These are phyloP conservation scores for Ganaspis brasiliensis DNA, from an alignment of 2,888 invertebrate species.

Conservation along the genomic window DNA sequence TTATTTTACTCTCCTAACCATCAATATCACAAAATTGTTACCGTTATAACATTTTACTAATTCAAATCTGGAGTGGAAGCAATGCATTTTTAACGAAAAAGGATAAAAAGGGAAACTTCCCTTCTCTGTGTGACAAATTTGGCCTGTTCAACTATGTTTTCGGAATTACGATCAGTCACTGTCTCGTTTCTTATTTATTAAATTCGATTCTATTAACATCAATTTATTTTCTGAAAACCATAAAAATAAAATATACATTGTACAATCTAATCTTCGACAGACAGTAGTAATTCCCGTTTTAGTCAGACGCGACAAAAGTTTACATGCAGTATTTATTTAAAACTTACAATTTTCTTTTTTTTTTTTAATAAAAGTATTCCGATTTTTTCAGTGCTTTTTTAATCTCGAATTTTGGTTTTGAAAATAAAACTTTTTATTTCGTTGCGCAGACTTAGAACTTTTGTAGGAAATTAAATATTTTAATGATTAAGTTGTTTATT, in stretches of 20 bases:
- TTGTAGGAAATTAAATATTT: too few relatives aligned
- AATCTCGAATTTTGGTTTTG: too few relatives aligned
- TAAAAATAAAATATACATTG: not conserved
- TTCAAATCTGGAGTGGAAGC: not conserved
- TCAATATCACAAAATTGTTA: too few relatives aligned
- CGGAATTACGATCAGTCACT: constrained; percentile 11
- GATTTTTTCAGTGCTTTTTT: too few relatives aligned
- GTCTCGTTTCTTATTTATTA: constrained; percentile 35
- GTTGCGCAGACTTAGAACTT: too few relatives aligned
- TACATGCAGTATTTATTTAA: constrained; percentile 38
- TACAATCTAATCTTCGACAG: not conserved
- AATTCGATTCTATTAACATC: constrained; percentile 8
- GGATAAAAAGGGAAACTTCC: not conserved
- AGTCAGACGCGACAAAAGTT: not conserved
- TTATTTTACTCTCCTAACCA: too few relatives aligned
- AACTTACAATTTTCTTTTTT: too few relatives aligned
- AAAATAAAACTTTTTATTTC: too few relatives aligned
- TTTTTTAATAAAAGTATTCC: too few relatives aligned
- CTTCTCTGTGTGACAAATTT: constrained; percentile 35
- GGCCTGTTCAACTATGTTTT: not conserved
- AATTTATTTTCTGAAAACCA: constrained; percentile 2
- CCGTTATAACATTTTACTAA: not conserved
- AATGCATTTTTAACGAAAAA: constrained; percentile 17
- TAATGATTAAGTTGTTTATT: too few relatives aligned
- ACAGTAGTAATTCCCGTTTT: constrained; percentile 25